Conservation (phyloP, 2,797 vertebrate genomes). For the Borostomias antarcticus region DNA sequence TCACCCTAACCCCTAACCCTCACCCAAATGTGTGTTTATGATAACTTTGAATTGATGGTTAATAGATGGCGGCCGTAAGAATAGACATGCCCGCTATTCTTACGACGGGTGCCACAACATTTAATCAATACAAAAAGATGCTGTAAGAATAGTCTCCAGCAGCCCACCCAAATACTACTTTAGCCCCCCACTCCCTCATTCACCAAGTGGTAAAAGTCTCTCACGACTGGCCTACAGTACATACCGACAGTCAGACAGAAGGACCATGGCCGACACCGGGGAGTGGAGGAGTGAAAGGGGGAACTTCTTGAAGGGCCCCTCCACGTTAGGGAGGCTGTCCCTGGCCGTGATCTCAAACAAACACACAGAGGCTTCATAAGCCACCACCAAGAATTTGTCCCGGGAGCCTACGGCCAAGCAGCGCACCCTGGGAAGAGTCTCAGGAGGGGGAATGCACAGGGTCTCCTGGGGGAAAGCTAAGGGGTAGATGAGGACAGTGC, state of each 20-base stretch:
- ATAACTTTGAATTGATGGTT: too few relatives aligned
- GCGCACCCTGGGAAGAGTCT: slow-evolving; percentile 65
- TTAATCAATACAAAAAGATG: too few relatives aligned
- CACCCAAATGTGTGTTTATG: too few relatives aligned
- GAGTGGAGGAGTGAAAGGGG: slow-evolving; percentile 65
- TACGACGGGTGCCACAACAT: too few relatives aligned
- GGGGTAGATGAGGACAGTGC: slow-evolving; percentile 81
- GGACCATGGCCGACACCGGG: slow-evolving; percentile 64
- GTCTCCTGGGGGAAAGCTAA: slow-evolving; percentile 73
- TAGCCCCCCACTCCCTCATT: neutral
- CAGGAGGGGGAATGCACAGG: slow-evolving; percentile 78
- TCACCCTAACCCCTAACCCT: too few relatives aligned
- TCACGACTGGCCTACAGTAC: neutral
- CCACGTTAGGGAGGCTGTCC: slow-evolving; percentile 70
- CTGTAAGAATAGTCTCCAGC: too few relatives aligned
- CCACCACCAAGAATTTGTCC: slow-evolving; percentile 73
- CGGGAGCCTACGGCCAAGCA: slow-evolving; percentile 61
- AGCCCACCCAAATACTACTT: neutral
- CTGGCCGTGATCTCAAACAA: slow-evolving; percentile 74
- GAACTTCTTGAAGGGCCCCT: slow-evolving; percentile 66
- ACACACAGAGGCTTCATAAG: slow-evolving; percentile 65
- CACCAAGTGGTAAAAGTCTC: neutral
- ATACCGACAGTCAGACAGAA: slow-evolving; percentile 53
- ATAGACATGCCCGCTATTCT: too few relatives aligned
- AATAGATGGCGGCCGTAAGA: too few relatives aligned